Conservation (phyloP, 2,888 invertebrate genomes). For the Deilephila porcellus region DNA sequence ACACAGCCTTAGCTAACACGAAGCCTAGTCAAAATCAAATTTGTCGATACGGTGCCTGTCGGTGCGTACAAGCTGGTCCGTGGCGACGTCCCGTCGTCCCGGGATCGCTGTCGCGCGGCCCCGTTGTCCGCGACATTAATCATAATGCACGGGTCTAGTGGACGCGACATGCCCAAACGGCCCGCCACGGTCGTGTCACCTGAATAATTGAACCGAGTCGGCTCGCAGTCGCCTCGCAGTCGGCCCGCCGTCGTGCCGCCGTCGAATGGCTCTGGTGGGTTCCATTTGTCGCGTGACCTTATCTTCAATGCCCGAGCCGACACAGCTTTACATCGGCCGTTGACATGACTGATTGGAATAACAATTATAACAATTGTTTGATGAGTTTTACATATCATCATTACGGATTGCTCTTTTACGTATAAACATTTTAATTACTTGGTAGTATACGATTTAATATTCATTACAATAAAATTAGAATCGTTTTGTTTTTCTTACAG, state of each 20-base stretch:
- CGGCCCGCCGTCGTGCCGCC: conserved; percentile 9
- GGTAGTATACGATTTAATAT: no score
- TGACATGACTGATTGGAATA: conserved; percentile 8
- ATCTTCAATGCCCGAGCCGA: conserved; percentile 12
- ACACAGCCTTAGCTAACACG: not conserved
- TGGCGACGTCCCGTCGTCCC: conserved; percentile 6
- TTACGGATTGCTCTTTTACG: not conserved
- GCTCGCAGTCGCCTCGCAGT: conserved; percentile 3
- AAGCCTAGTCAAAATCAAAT: conserved; percentile 2
- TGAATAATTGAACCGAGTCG: conserved; percentile 39
- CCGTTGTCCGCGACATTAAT: conserved; percentile 20
- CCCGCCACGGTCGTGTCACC: conserved; percentile 33
- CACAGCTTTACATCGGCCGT: not conserved
- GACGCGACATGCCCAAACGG: conserved; percentile 26
- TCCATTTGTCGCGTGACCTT: conserved; percentile 19
- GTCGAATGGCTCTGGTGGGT: not conserved
- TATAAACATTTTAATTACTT: no score
- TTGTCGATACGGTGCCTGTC: conserved; percentile 4
- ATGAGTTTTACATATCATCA: not conserved
- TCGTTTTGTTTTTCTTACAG: no score
- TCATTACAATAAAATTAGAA: no score
- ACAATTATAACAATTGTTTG: not conserved
- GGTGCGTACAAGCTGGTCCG: conserved; percentile 20
- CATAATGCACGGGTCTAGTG: conserved; percentile 9
- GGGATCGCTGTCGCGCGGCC: not conserved